Evolutionary conservation across 1,140 invertebrate species (phyloP), one percentile per base, ranked within the genome.

Genomic region (Phocides pigmalion): DNA sequence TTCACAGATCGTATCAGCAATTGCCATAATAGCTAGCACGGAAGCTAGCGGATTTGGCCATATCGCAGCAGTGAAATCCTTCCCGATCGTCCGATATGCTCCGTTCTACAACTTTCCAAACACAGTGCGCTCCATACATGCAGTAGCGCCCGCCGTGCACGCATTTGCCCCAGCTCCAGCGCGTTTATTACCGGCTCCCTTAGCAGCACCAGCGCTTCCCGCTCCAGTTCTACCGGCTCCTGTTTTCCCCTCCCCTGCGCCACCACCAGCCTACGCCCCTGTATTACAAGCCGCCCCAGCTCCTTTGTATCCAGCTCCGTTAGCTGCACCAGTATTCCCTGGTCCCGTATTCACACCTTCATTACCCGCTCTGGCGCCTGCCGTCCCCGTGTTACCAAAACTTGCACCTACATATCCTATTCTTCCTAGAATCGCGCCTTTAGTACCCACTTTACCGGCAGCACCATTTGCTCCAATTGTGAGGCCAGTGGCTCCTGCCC

Each of bases 21-120:
- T 74, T 44, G 72, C 72, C 66, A 58, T 87, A 59, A 81, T 89
- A 82, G 82, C 83, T 81, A 82, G 82, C 70, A 82, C 83, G 19
- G 68, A 77, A 66, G 84, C 87, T 81, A 91, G 89, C 39, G 88
- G 87, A 28, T 65, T 88, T 53, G 81, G 82, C 41, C 86, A 87
- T 46, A 11, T 79, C 44, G 78, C 82, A 42, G 80, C 79, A 42
- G 69, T 85, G 5, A 87, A 80, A 70, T 78, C 87, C 5, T 66
- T 84, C 19, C 80, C 89, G 4, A 70, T 89, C 14, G 86, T 88
- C 0, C 78, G 87, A 53, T 91, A 91, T 74, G 82, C 89, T 22
- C 89, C 89, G 2, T 91, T 89, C 72, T 91, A 89, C 73, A 91
- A 79, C 70, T 89, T 91, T 16, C 86, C 91, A 8, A 78, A 74